phyloP scores from a whole-genome alignment of 2,888 invertebrate species.

The Thymelicus lineola region DNA sequence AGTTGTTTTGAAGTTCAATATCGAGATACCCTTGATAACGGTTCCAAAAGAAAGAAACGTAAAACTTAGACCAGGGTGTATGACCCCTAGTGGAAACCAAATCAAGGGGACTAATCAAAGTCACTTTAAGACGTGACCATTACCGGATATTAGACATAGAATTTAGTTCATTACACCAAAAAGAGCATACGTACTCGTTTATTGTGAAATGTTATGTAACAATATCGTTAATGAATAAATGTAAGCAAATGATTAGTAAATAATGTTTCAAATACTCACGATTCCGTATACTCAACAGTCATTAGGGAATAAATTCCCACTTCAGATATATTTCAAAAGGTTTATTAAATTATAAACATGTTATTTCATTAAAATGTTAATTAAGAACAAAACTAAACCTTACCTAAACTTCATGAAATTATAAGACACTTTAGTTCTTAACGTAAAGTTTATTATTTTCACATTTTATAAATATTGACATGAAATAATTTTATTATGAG shows the following conservation, averaged over 20 bases:
- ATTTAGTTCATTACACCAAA: slow-evolving; percentile 30
- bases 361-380: too few relatives aligned
- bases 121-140: slow-evolving; percentile 88
- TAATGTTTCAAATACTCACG: slow-evolving; percentile 8
- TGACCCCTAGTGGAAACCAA: slow-evolving; percentile 92
- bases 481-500: not conserved
- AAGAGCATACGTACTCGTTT: slow-evolving; percentile 44
- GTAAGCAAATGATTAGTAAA: not conserved
- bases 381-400: too few relatives aligned
- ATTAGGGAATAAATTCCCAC: slow-evolving; percentile 1
- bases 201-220: slow-evolving; percentile 9
- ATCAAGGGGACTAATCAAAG: slow-evolving; percentile 88
- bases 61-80: slow-evolving; percentile 80
- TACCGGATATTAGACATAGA: slow-evolving; percentile 53
- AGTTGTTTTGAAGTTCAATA: slow-evolving; percentile 40
- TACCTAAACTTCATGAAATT: not conserved
- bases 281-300: slow-evolving; percentile 27
- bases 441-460: not conserved
- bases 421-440: not conserved
- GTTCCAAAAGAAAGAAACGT: slow-evolving; percentile 60
- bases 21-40: slow-evolving; percentile 63
- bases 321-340: not conserved
- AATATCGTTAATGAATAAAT: not conserved
- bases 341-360: not conserved
- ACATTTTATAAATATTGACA: not conserved